These are phyloP conservation scores for Cassiopea andromeda DNA, from an alignment of 30 jellyfish, hydroid and myxozoan species.

Conservation along the genomic window DNA sequence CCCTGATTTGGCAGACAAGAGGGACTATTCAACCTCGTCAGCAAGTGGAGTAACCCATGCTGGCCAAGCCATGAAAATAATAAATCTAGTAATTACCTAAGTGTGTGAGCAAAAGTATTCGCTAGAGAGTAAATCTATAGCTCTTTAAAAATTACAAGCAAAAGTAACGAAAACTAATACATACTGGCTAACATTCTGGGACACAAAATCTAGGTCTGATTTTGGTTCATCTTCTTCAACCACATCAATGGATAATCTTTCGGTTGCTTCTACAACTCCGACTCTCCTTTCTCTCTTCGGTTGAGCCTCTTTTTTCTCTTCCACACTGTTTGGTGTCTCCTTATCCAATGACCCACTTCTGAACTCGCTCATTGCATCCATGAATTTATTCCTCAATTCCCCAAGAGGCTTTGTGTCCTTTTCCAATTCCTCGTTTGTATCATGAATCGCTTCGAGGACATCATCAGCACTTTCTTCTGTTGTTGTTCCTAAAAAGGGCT, in stretches of 20 bases:
- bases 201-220: conserved; percentile 81
- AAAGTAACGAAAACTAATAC: conserved; percentile 1
- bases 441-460: conserved; percentile 38
- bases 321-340: conserved; percentile 17
- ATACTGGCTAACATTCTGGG: conserved; percentile 78
- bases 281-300: conserved; percentile 26
- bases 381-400: conserved; percentile 28
- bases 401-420: conserved; percentile 52
- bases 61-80: too few species aligned
- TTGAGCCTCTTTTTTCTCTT: conserved; percentile 5
- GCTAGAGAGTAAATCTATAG: too few species aligned
- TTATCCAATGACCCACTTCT: conserved; percentile 43
- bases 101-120: too few species aligned
- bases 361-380: conserved; percentile 63
- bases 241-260: neutral
- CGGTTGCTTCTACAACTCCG: conserved; percentile 25
- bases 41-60: too few species aligned
- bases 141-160: neutral
- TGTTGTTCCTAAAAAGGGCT: conserved; percentile 65
- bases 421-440: conserved; percentile 38
- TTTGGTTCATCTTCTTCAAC: conserved; percentile 27
- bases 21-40: too few species aligned
- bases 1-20: too few species aligned
- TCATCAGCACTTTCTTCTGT: conserved; percentile 54
- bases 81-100: too few species aligned